Percentiles rank a stretch among this genome's conserved stretches.
phyloP scores from a whole-genome alignment of 2,113 vertebrate species.

The Otocyon megalotis region DNA sequence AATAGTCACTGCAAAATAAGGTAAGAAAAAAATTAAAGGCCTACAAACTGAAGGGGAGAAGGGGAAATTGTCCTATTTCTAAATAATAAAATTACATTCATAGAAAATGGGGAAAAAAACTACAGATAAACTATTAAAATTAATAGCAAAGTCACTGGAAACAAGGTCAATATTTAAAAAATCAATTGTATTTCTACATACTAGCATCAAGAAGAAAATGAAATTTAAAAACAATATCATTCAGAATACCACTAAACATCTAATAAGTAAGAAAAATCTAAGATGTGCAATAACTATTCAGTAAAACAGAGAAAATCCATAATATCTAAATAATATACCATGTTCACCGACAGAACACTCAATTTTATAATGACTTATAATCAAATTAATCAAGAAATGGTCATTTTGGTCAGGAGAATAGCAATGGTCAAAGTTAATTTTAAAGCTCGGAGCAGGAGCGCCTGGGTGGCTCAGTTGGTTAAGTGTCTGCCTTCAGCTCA shows the following conservation, averaged over 20 bases:
- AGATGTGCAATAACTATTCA: background rate
- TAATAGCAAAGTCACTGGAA: background rate
- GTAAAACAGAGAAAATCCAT: background rate
- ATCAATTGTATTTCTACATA: background rate
- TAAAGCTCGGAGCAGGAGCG: too few relatives aligned
- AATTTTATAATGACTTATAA: background rate
- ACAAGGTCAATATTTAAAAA: background rate
- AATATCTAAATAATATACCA: conserved; percentile 11
- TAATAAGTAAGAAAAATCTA: conserved; percentile 19
- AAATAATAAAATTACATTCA: background rate
- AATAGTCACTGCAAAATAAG: background rate
- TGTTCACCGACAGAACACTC: background rate
- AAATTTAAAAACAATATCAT: background rate
- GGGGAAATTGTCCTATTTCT: background rate
- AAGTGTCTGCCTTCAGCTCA: too few relatives aligned
- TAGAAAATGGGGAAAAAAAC: background rate
- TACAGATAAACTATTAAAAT: background rate
- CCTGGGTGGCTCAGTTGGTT: too few relatives aligned
- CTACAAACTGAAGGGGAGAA: background rate
- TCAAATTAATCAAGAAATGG: too few relatives aligned
- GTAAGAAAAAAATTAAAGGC: background rate
- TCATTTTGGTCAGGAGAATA: too few relatives aligned
- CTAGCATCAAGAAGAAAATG: background rate
- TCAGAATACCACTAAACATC: background rate
- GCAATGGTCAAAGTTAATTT: too few relatives aligned